These are phyloP conservation scores for Drosophila paulistorum DNA, from an alignment of 1,140 invertebrate genomes.

Conservation along the genomic window DNA sequence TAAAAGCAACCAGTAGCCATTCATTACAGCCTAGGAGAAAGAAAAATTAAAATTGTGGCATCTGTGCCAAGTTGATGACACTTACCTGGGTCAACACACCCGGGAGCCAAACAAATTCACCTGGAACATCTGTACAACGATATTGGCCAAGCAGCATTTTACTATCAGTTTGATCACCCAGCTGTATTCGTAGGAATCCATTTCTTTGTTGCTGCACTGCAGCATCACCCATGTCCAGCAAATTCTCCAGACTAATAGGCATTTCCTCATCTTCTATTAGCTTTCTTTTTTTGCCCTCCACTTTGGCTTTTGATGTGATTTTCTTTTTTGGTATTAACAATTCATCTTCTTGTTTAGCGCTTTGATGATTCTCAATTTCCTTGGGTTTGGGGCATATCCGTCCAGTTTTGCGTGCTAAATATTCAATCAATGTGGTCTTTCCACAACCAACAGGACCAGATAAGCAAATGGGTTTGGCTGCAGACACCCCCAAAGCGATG, in stretches of 20 bases:
- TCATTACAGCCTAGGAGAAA: slow-evolving; percentile 88
- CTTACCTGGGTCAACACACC: slow-evolving; percentile 93
- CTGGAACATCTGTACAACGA: slow-evolving; percentile 97
- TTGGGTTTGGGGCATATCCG: slow-evolving; percentile 83
- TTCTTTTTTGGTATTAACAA: slow-evolving; percentile 53
- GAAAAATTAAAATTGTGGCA: not conserved
- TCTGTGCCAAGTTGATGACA: not conserved
- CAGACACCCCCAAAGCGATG: slow-evolving; percentile 89
- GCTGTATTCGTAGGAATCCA: slow-evolving; percentile 88
- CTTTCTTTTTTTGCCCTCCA: slow-evolving; percentile 46
- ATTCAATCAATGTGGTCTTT: slow-evolving; percentile 95
- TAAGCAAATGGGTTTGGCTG: slow-evolving; percentile 91
- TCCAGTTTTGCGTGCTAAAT: slow-evolving; percentile 92
- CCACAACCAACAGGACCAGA: slow-evolving; percentile 97
- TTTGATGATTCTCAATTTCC: slow-evolving; percentile 42
- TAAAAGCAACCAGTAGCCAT: slow-evolving; percentile 95
- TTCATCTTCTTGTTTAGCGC: slow-evolving; percentile 49
- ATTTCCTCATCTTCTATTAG: slow-evolving; percentile 16
- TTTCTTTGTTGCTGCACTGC: slow-evolving; percentile 35
- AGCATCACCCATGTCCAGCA: slow-evolving; percentile 45
- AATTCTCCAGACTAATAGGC: slow-evolving; percentile 31
- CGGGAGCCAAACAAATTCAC: slow-evolving; percentile 98
- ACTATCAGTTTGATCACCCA: slow-evolving; percentile 99
- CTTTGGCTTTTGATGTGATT: slow-evolving; percentile 20
- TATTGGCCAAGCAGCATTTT: slow-evolving; percentile 97